phyloP scores from a whole-genome alignment of 1,140 invertebrate species.

The Popillia japonica region DNA sequence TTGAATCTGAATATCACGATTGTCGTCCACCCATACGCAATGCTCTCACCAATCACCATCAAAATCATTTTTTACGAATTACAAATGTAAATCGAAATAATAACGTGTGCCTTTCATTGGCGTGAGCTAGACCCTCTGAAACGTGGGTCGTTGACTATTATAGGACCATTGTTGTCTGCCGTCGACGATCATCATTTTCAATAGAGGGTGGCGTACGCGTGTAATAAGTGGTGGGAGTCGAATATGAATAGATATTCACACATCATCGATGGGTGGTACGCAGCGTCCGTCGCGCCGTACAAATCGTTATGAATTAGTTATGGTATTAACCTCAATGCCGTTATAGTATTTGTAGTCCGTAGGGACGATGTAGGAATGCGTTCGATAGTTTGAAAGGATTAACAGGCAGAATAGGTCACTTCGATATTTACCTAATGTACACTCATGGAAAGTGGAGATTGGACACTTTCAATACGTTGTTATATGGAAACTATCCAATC shows the following conservation, averaged over 20 bases:
- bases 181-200: slow-evolving; percentile 19
- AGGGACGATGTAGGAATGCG: not conserved
- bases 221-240: slow-evolving; percentile 28
- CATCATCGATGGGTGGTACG: slow-evolving; percentile 20
- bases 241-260: slow-evolving; percentile 31
- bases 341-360: not conserved
- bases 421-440: not conserved
- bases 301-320: slow-evolving; percentile 21
- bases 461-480: too few relatives aligned
- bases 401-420: not conserved
- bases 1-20: too few relatives aligned
- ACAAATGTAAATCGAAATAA: slow-evolving; percentile 16
- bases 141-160: slow-evolving; percentile 13
- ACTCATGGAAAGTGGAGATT: too few relatives aligned
- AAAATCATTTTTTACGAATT: not conserved
- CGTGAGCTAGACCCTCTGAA: not conserved
- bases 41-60: not conserved
- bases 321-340: not conserved
- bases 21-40: not conserved
- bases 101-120: slow-evolving; percentile 19
- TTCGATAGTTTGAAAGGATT: not conserved
- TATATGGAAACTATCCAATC: too few relatives aligned
- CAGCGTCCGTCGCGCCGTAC: not conserved
- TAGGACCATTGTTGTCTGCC: slow-evolving; percentile 22
- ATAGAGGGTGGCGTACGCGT: slow-evolving; percentile 16